Evolutionary conservation across 2,113 vertebrate species (phyloP).

Genomic region (Carollia perspicillata): DNA sequence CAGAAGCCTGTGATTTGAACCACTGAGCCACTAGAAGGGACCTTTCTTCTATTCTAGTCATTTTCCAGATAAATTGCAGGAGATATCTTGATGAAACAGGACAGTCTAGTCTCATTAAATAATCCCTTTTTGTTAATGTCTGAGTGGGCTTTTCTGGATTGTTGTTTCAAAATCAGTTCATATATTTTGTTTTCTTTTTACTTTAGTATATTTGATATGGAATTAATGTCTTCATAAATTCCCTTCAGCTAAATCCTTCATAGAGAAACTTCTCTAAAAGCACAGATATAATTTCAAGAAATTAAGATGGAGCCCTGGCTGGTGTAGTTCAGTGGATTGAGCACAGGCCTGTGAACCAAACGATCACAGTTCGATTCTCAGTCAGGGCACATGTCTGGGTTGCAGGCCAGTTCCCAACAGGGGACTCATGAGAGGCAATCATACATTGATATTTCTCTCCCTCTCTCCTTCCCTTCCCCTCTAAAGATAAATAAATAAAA

Average conservation of each 20-base stretch:
- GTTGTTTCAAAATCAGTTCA: background rate
- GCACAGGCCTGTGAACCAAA: too few species aligned
- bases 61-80: background rate
- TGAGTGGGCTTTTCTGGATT: background rate
- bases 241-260: background rate
- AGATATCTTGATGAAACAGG: background rate
- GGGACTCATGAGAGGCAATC: too few species aligned
- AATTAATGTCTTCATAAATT: background rate
- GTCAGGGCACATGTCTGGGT: too few species aligned
- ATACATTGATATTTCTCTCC: too few species aligned
- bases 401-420: too few species aligned
- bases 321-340: too few species aligned
- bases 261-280: background rate
- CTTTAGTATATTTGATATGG: too few species aligned
- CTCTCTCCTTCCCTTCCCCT: too few species aligned
- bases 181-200: background rate
- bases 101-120: background rate
- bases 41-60: background rate
- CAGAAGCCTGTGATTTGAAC: background rate
- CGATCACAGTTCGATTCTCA: too few species aligned
- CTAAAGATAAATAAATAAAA: too few species aligned
- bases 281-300: background rate
- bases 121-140: background rate
- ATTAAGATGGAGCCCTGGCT: too few species aligned
- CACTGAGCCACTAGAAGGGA: background rate